Conservation (phyloP, 2,888 invertebrate species). For the Xylota segnis region DNA sequence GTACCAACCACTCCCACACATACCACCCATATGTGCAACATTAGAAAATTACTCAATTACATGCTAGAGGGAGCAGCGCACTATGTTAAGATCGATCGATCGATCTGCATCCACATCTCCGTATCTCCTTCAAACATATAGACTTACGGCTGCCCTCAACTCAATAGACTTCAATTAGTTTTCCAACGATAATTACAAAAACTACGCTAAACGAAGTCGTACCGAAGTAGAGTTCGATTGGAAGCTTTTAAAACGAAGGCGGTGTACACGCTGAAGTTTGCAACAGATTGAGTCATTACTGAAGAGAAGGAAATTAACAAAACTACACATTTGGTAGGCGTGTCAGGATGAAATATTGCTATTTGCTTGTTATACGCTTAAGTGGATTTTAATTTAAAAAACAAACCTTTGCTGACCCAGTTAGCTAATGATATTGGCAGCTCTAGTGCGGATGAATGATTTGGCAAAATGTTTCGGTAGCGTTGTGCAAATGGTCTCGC, state of each 20-base stretch:
- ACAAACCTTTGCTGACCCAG: constrained; percentile 61
- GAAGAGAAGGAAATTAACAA: constrained; percentile 21
- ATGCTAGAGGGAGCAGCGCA: constrained; percentile 54
- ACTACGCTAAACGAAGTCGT: constrained; percentile 41
- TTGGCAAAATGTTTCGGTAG: background rate
- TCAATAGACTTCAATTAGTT: constrained; percentile 69
- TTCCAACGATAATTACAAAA: constrained; percentile 72
- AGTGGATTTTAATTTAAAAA: constrained; percentile 69
- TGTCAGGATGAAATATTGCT: constrained; percentile 71
- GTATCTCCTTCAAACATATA: background rate
- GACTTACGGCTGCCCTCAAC: constrained; percentile 28
- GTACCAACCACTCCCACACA: constrained; percentile 64
- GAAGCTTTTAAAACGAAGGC: constrained; percentile 46
- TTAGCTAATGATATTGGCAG: constrained; percentile 30
- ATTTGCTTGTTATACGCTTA: constrained; percentile 69
- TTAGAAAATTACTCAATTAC: constrained; percentile 74
- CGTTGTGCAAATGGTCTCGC: background rate
- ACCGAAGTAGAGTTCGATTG: constrained; percentile 36
- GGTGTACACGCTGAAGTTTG: constrained; percentile 24
- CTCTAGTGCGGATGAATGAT: constrained; percentile 7
- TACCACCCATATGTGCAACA: constrained; percentile 54
- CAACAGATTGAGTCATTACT: constrained; percentile 66
- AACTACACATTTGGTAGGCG: constrained; percentile 58
- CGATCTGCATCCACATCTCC: constrained; percentile 35
- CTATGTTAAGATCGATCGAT: constrained; percentile 51